Evolutionary conservation across 2,888 invertebrate species (phyloP), one percentile per base, ranked within the genome.

Genomic region (Cylloceria caligata): DNA sequence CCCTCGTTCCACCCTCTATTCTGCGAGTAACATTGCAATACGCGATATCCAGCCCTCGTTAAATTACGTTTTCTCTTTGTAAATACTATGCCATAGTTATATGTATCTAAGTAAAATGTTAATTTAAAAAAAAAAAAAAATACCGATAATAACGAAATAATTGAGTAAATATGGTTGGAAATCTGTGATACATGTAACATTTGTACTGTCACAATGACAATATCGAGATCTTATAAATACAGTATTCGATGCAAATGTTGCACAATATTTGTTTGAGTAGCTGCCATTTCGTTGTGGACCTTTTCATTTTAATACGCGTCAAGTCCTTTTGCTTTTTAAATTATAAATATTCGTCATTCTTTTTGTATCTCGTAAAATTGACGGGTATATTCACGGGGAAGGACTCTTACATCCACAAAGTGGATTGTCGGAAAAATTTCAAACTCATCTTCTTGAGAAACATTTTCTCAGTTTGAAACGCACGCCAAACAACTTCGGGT

Each of bases 141-240:
- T 21, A 71, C 9, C 7, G 30, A 55, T 64, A 73, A 64, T 45
- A 62, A 49, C 24, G 27, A 39, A 69, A 64, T 11, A 69, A 80
- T 75, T 80, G 52, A 71, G 36, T 57, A 49, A 81, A 74, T 57
- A 65, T 64, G 81, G 84, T 89, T 87, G 87, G 83, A 86, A 88
- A 90, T 89, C 90, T 90, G 90, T 91, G 90, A 91, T 90, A 90
- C 88, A 78, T 78, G 78, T 78, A 82, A 82, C 78, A 89, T 90
- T 90, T 90, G 84, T 90, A 89, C 86, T 88, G 86, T 90, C 88
- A 71, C 86, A 85, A 88, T 88, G 83, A 89, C 84, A 86, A 89
- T 87, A 86, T 88, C 88, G 82, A 88, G 88, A 89, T 86, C 81
- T 84, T 85, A 88, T 83, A 74, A 82, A 84, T 73, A 81, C 84